Evolutionary conservation across 2,113 vertebrate species (phyloP), one percentile per base, ranked within the genome.

Genomic region (Gila orcuttii): DNA sequence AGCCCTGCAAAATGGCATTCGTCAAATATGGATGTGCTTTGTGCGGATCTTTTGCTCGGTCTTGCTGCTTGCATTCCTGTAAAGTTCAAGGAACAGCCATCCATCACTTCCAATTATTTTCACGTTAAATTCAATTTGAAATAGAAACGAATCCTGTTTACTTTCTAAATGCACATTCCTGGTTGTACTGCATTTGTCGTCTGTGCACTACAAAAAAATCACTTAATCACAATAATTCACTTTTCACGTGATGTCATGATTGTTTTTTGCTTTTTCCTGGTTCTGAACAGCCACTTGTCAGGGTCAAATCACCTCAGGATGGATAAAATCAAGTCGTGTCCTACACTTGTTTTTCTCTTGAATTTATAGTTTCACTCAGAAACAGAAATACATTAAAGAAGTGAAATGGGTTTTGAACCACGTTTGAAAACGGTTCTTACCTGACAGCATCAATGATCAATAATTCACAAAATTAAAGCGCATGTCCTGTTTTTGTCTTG

Each of bases 11-110:
- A 85, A 92, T 92, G 89, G 87, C 86, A 87, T 86, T 93, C 89
- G 94, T 94, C 82, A 94, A 95, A 94, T 91, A 93, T 93, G 87
- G 91, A 95, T 79, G 85, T 42, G 68, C 62, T 89, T 76, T 81
- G 83, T 87, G 84, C 45, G 71, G 85, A 90, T 71, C 74, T 89
- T 69, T 86, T 86, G 69, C 57, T 80, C 86, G 13, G 47, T 21
- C 55, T 87, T 60, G 71, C 86, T 87, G 25, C 19, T 10, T 6
- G 45, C 1, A 15, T 39, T 68, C 12, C 71, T 47, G 8, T 15
- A 59, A 17, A 55, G 80, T 87, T 86, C 78, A 88, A 78, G 21
- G 52, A 78, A 52, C 64, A 76, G 55, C 47, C 89, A 85, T 83
- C 64, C 57, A 28, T 71, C 68, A n/a, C 36, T 42, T 71, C 68